phyloP scores from a whole-genome alignment of 2,797 vertebrate genomes.

The Hydrolagus colliei region DNA sequence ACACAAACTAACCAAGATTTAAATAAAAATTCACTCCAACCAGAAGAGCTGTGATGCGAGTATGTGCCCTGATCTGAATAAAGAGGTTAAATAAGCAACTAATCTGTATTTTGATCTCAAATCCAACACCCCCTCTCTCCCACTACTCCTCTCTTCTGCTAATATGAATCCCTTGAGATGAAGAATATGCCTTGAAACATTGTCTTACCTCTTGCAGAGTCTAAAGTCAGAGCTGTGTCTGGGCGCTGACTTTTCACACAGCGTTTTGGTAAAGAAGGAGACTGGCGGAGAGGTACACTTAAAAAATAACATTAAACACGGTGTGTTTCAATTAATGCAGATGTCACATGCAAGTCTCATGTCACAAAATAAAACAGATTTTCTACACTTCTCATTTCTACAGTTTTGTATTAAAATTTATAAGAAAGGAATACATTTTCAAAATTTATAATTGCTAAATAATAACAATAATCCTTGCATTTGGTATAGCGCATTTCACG shows the following conservation, averaged over 20 bases:
- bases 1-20: too few relatives aligned
- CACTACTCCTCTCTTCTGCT: background rate
- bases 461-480: too few relatives aligned
- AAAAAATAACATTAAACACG: conserved; percentile 11
- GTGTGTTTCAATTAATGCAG: background rate
- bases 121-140: background rate
- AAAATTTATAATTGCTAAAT: background rate
- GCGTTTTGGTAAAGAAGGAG: background rate
- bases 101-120: background rate
- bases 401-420: conserved; percentile 2
- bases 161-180: background rate
- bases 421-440: background rate
- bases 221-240: too few relatives aligned
- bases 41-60: too few relatives aligned
- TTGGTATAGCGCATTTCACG: too few relatives aligned
- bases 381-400: background rate
- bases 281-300: background rate
- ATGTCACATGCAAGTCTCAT: background rate
- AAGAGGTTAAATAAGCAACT: background rate
- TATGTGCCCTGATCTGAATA: too few relatives aligned
- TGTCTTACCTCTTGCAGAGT: conserved; percentile 14
- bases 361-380: too few relatives aligned
- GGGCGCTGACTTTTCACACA: background rate
- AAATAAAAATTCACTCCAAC: too few relatives aligned
- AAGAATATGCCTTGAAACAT: background rate